Conservation (phyloP, 1,140 invertebrate species). For the Philopotamus ludificatus region DNA sequence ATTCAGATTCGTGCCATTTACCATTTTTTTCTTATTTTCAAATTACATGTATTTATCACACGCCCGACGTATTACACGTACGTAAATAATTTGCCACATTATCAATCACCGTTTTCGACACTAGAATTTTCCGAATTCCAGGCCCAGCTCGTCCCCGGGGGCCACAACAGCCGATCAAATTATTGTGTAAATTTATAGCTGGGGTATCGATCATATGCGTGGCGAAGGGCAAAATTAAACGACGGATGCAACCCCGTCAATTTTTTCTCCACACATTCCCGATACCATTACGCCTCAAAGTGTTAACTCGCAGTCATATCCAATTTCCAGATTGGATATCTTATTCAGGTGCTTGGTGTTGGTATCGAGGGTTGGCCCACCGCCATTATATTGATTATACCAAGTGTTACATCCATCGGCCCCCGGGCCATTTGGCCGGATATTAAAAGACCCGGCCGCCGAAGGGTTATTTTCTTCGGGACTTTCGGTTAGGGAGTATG, state of each 20-base stretch:
- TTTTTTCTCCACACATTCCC: not conserved
- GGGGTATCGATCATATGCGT: too few relatives aligned
- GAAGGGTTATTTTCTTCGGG: not conserved
- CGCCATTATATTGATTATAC: constrained; percentile 10
- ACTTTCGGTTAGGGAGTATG: not conserved
- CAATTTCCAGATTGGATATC: constrained; percentile 9
- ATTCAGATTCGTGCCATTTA: too few relatives aligned
- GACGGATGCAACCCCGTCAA: not conserved
- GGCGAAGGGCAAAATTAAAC: not conserved
- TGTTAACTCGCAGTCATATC: constrained; percentile 8
- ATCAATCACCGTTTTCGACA: too few relatives aligned
- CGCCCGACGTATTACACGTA: too few relatives aligned
- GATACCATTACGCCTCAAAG: not conserved
- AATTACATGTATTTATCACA: too few relatives aligned
- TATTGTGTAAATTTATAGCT: too few relatives aligned
- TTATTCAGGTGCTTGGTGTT: not conserved
- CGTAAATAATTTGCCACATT: too few relatives aligned
- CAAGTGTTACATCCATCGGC: not conserved
- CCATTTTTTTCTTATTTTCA: too few relatives aligned
- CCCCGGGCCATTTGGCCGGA: not conserved
- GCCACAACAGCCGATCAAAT: too few relatives aligned
- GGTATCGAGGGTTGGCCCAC: not conserved
- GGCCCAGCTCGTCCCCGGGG: too few relatives aligned
- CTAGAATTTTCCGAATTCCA: too few relatives aligned
- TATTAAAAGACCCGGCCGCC: not conserved